Conservation (phyloP, 2,113 vertebrate species). For the Mungos mungo region DNA sequence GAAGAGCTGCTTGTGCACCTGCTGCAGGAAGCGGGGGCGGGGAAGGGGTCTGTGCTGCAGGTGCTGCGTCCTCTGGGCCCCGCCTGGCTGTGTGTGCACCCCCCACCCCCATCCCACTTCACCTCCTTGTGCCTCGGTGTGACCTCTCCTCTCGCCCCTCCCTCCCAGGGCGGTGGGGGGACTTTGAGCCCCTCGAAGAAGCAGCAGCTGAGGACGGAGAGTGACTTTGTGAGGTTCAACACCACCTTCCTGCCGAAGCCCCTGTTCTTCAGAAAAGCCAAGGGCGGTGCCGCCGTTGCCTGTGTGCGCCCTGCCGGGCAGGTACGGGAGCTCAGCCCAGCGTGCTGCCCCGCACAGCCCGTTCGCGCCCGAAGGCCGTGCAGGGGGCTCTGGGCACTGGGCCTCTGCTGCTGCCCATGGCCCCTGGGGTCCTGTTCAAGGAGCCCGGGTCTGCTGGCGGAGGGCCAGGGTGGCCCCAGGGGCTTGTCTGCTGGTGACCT, state of each 20-base stretch:
- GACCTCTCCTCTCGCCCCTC: neutral
- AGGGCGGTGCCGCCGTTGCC: neutral
- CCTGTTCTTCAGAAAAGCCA: slow-evolving; percentile 89
- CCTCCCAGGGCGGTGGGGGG: slow-evolving; percentile 66
- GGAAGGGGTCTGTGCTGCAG: neutral
- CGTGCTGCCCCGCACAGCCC: neutral
- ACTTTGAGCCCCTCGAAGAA: slow-evolving; percentile 66
- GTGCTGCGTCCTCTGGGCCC: accelerated
- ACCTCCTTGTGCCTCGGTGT: accelerated
- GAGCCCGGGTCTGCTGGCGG: neutral
- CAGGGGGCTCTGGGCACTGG: too few relatives aligned
- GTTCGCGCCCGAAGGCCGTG: accelerated
- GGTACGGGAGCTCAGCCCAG: slow-evolving; percentile 26
- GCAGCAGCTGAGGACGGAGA: slow-evolving; percentile 73
- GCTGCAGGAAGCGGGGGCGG: accelerated
- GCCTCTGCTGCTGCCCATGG: neutral
- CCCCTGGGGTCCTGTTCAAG: accelerated
- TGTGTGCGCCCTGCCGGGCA: slow-evolving; percentile 63
- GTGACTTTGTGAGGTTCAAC: slow-evolving; percentile 88
- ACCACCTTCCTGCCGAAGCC: slow-evolving; percentile 83
- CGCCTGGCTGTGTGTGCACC: too few relatives aligned
- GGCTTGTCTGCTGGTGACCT: too few relatives aligned
- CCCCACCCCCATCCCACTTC: too few relatives aligned
- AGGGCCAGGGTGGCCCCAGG: accelerated
- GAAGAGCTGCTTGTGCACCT: too few relatives aligned